Conservation (phyloP, 2,797 vertebrate species). For the Takifugu ocellatus region DNA sequence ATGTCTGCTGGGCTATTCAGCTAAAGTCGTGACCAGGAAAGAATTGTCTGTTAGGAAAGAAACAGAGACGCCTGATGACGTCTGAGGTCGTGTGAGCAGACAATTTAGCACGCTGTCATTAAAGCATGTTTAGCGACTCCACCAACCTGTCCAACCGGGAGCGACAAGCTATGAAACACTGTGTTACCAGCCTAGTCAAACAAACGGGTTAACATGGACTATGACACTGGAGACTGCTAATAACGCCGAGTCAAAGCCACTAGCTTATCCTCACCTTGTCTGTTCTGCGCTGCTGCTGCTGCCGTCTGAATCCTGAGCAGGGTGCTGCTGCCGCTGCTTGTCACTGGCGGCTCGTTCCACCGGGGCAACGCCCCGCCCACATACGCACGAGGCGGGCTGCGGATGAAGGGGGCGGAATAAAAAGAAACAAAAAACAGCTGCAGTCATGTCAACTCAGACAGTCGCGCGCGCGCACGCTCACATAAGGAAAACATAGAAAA, state of each 20-base stretch:
- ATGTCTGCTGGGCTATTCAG: slow-evolving; percentile 15
- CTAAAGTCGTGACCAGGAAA: not conserved
- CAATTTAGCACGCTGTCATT: slow-evolving; percentile 1
- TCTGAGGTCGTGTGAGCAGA: not conserved
- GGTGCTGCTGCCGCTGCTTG: slow-evolving; percentile 52
- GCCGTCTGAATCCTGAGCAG: slow-evolving; percentile 21
- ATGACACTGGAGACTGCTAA: not conserved
- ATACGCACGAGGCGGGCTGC: too few relatives aligned
- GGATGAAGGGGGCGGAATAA: too few relatives aligned
- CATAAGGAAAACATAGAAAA: too few relatives aligned
- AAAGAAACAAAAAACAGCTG: too few relatives aligned
- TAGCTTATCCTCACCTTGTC: slow-evolving; percentile 67
- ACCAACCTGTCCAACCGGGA: slow-evolving; percentile 4
- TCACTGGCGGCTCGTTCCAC: slow-evolving; percentile 5
- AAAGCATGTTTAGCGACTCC: slow-evolving; percentile 20
- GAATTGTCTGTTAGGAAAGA: not conserved
- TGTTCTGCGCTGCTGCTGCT: slow-evolving; percentile 32
- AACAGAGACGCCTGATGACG: not conserved
- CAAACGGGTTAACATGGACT: not conserved
- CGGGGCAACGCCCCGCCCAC: slow-evolving; percentile 13
- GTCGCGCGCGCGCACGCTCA: too few relatives aligned
- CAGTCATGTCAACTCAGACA: too few relatives aligned
- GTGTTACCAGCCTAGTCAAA: slow-evolving; percentile 9
- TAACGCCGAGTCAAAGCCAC: not conserved
- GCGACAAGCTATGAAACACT: slow-evolving; percentile 25